These are phyloP conservation scores for Phylloscopus collybita DNA, from an alignment of 2,797 vertebrate genomes.

Conservation along the genomic window DNA sequence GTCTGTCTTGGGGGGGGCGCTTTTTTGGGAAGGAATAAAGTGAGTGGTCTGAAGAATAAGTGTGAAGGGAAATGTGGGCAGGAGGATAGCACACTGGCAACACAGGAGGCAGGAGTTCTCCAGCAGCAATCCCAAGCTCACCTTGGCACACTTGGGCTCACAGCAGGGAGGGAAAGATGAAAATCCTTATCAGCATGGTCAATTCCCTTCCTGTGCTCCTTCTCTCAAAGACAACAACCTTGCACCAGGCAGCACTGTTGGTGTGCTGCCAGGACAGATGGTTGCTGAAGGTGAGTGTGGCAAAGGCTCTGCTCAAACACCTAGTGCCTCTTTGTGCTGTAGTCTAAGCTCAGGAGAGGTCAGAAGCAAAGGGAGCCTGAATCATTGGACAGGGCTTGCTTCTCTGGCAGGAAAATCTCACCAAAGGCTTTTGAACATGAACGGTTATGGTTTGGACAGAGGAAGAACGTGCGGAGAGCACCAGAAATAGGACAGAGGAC, in stretches of 20 bases:
- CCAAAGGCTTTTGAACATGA: neutral
- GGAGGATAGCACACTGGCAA: neutral
- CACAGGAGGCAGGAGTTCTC: neutral
- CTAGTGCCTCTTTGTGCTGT: neutral
- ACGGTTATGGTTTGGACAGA: neutral
- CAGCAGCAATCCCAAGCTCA: neutral
- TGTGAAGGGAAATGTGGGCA: neutral
- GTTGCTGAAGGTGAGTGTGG: neutral
- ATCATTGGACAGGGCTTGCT: neutral
- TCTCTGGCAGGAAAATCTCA: neutral
- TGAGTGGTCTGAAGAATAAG: neutral
- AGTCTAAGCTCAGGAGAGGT: neutral
- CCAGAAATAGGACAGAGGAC: neutral
- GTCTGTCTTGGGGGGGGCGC: neutral
- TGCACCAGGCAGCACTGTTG: neutral
- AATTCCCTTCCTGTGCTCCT: neutral
- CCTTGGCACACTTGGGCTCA: neutral
- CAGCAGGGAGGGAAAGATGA: neutral
- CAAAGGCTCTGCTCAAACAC: neutral
- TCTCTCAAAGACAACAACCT: neutral
- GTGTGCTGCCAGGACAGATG: neutral
- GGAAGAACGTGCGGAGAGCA: neutral
- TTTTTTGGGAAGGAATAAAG: neutral
- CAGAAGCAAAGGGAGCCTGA: neutral
- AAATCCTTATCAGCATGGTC: neutral